Evolutionary conservation across 2,113 vertebrate genomes (phyloP).

Genomic region (Scomber colias): DNA sequence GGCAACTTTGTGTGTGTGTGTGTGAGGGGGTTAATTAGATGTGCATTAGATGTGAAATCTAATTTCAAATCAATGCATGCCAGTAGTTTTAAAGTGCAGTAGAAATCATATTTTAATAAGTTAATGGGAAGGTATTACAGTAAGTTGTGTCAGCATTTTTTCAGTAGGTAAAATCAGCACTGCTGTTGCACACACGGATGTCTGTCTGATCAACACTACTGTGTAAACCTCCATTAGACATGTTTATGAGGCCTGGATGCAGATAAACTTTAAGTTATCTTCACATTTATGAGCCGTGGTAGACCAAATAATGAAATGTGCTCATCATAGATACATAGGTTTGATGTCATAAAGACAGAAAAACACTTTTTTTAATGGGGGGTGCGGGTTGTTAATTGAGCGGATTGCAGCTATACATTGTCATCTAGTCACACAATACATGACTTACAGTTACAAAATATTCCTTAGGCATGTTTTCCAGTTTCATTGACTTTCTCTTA

Average conservation of each 20-base stretch:
- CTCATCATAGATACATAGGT: not conserved
- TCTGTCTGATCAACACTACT: not conserved
- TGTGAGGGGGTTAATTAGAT: slow-evolving; percentile 13
- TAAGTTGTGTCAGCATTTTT: slow-evolving; percentile 6
- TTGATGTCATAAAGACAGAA: not conserved
- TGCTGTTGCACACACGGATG: no score
- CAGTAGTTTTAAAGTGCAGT: not conserved
- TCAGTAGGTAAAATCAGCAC: not conserved
- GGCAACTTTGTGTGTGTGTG: not conserved
- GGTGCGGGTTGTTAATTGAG: no score
- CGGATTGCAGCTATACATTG: not conserved
- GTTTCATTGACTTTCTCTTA: slow-evolving; percentile 34
- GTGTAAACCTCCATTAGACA: not conserved
- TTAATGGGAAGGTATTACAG: slow-evolving; percentile 26
- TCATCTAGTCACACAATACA: slow-evolving; percentile 16
- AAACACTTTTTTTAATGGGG: no score
- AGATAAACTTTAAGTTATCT: not conserved
- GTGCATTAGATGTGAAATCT: not conserved
- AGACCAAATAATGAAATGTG: no score
- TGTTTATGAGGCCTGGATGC: not conserved
- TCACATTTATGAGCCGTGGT: not conserved
- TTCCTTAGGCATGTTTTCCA: not conserved
- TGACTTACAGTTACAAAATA: not conserved
- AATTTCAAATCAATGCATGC: not conserved
- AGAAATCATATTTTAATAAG: slow-evolving; percentile 14